A percentile compares a stretch with the other conserved stretches of the same genome.
Conservation (phyloP, 2,797 vertebrate genomes). For the Betta splendens region DNA sequence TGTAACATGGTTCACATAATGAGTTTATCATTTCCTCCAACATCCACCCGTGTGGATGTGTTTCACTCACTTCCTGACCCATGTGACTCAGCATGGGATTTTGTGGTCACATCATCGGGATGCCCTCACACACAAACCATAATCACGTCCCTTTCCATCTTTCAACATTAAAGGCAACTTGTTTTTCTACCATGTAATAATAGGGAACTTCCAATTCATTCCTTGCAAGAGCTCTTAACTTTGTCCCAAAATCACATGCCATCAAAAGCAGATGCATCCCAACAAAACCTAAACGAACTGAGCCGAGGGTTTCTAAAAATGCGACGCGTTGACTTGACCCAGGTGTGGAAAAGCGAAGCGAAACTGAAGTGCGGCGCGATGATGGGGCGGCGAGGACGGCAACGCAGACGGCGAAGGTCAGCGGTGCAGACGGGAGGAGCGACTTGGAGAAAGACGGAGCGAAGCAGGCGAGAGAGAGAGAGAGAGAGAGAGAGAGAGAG, state of each 20-base stretch:
- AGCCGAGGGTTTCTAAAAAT: not conserved
- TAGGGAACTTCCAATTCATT: conserved; percentile 69
- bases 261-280: conserved; percentile 47
- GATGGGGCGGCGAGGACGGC: conserved; percentile 15
- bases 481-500: too few relatives aligned
- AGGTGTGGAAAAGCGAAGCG: not conserved
- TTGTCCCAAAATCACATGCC: conserved; percentile 71
- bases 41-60: not conserved
- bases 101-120: conserved; percentile 75
- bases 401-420: conserved; percentile 54
- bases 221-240: conserved; percentile 71
- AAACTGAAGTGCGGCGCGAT: conserved; percentile 3
- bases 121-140: conserved; percentile 71
- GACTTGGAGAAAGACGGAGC: conserved; percentile 66
- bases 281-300: conserved; percentile 5
- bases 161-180: conserved; percentile 75
- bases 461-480: too few relatives aligned
- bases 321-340: not conserved
- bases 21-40: conserved; percentile 24
- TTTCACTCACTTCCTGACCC: conserved; percentile 67
- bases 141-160: conserved; percentile 80
- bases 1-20: conserved; percentile 11
- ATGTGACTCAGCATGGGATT: conserved; percentile 76
- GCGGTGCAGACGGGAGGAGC: conserved; percentile 52
- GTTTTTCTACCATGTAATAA: conserved; percentile 77